Evolutionary conservation across 1,140 invertebrate genomes (phyloP).

Genomic region (Ips nitidus): DNA sequence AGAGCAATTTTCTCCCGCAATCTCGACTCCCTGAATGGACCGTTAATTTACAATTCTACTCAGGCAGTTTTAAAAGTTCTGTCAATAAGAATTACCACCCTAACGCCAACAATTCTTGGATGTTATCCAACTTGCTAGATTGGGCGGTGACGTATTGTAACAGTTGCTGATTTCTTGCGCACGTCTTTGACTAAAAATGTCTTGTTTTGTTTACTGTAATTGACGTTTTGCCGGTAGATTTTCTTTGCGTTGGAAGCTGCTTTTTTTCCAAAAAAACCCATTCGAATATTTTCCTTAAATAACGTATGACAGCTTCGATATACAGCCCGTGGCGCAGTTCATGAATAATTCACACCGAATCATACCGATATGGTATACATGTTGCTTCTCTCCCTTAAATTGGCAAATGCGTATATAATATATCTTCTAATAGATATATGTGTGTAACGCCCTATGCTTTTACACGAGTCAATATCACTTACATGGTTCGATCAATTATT

Average conservation of each 20-base stretch:
- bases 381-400: constrained; percentile 33
- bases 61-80: constrained; percentile 25
- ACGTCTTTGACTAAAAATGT: neutral
- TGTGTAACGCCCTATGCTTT: constrained; percentile 1
- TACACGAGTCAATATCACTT: neutral
- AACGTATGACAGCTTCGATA: constrained; percentile 31
- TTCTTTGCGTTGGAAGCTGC: constrained; percentile 5
- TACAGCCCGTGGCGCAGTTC: constrained; percentile 24
- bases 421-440: constrained; percentile 15
- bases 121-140: constrained; percentile 27
- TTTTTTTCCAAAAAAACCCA: neutral
- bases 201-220: neutral
- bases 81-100: constrained; percentile 24
- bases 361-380: constrained; percentile 33
- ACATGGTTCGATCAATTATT: too few relatives aligned
- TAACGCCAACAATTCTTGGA: constrained; percentile 18
- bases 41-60: constrained; percentile 20
- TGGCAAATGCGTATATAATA: constrained; percentile 34
- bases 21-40: neutral
- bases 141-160: neutral
- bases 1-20: too few relatives aligned
- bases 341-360: constrained; percentile 35
- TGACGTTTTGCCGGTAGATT: neutral
- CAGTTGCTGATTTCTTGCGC: neutral
- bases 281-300: constrained; percentile 31